phyloP scores from a whole-genome alignment of 2,888 invertebrate genomes.

The Acronicta leporina region DNA sequence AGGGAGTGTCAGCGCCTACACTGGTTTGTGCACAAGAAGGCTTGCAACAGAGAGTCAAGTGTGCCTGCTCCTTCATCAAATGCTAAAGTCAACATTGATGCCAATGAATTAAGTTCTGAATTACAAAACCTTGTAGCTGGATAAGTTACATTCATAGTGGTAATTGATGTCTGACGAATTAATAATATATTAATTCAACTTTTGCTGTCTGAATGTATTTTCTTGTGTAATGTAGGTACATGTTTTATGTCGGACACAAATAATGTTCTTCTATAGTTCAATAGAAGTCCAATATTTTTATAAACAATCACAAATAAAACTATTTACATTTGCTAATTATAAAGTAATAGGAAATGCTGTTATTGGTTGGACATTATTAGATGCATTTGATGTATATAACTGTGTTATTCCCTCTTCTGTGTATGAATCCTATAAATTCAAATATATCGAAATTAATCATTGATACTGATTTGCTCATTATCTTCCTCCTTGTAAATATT shows the following conservation, averaged over 20 bases:
- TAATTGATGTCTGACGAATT: conserved; percentile 27
- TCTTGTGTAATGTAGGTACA: conserved; percentile 52
- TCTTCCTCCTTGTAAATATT: neutral
- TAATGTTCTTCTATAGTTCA: conserved; percentile 33
- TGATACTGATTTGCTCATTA: conserved; percentile 18
- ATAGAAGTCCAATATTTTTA: conserved; percentile 50
- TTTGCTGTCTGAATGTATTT: conserved; percentile 56
- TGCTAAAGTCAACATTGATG: conserved; percentile 75
- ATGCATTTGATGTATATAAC: conserved; percentile 56
- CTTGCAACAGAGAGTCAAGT: conserved; percentile 91
- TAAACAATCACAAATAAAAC: conserved; percentile 48
- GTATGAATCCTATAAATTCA: conserved; percentile 46
- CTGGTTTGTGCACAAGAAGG: conserved; percentile 97
- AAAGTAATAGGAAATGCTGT: conserved; percentile 32
- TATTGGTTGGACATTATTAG: conserved; percentile 44
- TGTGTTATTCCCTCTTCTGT: conserved; percentile 49
- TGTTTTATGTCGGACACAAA: conserved; percentile 37
- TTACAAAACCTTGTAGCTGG: conserved; percentile 86
- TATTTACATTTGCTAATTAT: conserved; percentile 33
- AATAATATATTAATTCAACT: conserved; percentile 50
- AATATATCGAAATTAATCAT: conserved; percentile 56
- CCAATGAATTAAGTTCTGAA: conserved; percentile 84
- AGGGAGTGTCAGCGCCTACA: conserved; percentile 97
- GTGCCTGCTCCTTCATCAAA: conserved; percentile 67
- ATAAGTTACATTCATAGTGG: conserved; percentile 53